phyloP scores from a whole-genome alignment of 1,140 invertebrate genomes.

The Drosophila teissieri region DNA sequence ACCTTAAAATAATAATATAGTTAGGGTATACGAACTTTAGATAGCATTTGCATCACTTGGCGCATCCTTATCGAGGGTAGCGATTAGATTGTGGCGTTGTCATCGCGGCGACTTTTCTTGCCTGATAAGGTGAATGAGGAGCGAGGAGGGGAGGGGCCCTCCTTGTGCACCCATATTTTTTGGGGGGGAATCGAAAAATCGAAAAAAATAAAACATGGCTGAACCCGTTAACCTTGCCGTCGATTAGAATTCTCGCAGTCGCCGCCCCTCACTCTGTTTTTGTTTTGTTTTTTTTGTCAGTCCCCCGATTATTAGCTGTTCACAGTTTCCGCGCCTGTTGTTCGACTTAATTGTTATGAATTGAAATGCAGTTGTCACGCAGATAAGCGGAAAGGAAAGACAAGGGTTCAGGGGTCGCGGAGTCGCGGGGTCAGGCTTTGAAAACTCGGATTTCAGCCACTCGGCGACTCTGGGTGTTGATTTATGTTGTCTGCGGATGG shows the following conservation, averaged over 20 bases:
- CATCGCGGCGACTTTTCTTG: slow-evolving; percentile 15
- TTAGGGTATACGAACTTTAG: not conserved
- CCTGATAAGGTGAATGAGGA: slow-evolving; percentile 22
- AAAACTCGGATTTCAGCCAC: slow-evolving; percentile 17
- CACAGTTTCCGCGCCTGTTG: slow-evolving; percentile 42
- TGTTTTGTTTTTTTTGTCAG: not conserved
- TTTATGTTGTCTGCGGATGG: slow-evolving; percentile 48
- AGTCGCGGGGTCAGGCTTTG: slow-evolving; percentile 2
- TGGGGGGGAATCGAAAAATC: not conserved
- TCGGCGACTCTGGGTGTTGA: slow-evolving; percentile 59
- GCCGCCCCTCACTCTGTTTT: not conserved
- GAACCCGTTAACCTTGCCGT: slow-evolving; percentile 36
- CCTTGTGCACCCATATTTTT: not conserved
- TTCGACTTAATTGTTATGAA: slow-evolving; percentile 76
- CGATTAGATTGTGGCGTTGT: slow-evolving; percentile 19
- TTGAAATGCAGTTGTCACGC: slow-evolving; percentile 72
- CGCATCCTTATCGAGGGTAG: slow-evolving; percentile 17
- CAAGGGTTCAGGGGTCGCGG: slow-evolving; percentile 34
- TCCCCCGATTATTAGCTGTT: slow-evolving; percentile 1
- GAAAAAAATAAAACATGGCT: slow-evolving; percentile 19
- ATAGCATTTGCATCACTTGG: not conserved
- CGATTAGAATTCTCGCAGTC: slow-evolving; percentile 33
- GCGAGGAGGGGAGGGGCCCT: not conserved
- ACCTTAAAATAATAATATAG: too few species aligned
- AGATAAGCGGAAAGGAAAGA: slow-evolving; percentile 42